Conservation (phyloP, 1,140 invertebrate species). For the Parasteatoda tepidariorum region DNA sequence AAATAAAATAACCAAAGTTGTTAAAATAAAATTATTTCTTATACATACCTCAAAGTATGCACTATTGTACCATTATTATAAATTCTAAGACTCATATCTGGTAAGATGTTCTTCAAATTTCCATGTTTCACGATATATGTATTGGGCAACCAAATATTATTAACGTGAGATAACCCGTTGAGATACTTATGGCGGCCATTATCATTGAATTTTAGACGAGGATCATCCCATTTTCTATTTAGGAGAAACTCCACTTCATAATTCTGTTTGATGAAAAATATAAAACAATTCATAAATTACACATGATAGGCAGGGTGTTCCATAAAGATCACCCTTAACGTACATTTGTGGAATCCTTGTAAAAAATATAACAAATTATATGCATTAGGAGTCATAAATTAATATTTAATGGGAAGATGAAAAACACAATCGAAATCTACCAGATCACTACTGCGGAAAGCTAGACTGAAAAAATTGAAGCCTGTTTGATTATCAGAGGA, state of each 20-base stretch:
- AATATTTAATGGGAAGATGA: too few species aligned
- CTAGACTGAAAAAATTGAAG: too few species aligned
- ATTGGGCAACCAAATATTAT: slow-evolving; percentile 90
- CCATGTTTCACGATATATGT: slow-evolving; percentile 93
- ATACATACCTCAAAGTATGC: slow-evolving; percentile 79
- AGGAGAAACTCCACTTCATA: slow-evolving; percentile 92
- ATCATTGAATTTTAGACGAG: slow-evolving; percentile 84
- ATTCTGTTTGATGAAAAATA: slow-evolving; percentile 75
- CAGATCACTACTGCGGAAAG: too few species aligned
- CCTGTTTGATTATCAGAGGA: too few species aligned
- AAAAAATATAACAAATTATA: too few species aligned
- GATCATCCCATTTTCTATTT: slow-evolving; percentile 91
- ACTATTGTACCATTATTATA: slow-evolving; percentile 90
- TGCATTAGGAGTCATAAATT: too few species aligned
- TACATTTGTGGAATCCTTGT: too few species aligned
- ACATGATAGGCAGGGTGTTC: too few species aligned
- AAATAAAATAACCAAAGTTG: too few species aligned
- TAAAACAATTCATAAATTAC: neutral
- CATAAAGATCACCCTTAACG: too few species aligned
- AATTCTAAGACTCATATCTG: slow-evolving; percentile 88
- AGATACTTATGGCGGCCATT: slow-evolving; percentile 86
- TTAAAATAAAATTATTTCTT: too few species aligned
- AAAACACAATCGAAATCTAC: too few species aligned
- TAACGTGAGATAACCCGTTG: slow-evolving; percentile 89
- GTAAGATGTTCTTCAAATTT: slow-evolving; percentile 90